Evolutionary conservation across 2,113 vertebrate genomes (phyloP), one percentile per base, ranked within the genome.

Genomic region (Dissostichus mawsoni): DNA sequence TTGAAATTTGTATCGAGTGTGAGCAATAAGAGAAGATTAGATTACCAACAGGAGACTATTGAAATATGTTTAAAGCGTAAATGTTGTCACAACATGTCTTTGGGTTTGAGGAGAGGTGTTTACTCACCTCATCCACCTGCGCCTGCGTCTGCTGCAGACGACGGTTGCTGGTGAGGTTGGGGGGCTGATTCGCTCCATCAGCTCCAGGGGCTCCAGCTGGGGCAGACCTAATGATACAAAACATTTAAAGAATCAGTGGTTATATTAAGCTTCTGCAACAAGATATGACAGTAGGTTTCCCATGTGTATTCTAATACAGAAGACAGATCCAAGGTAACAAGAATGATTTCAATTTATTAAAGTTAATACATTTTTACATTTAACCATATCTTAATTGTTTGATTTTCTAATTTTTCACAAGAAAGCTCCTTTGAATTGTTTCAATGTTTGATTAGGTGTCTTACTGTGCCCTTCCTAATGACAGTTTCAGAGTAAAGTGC

Each of bases 141-240:
- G 97, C 97, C 94, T 98, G 97, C 20, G 97, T 97, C 93, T 97
- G 97, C 91, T 98, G 97, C 93, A 97, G 94, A 83, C 96, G 90
- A 69, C 96, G 96, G 91, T 96, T 97, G 92, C 97, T 98, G 89
- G 96, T 96, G 91, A 96, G 94, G 81, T 93, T 97, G 82, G 95
- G 90, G 73, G 95, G 80, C 63, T 93, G 94, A 75, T 84, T 96
- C 78, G 90, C 94, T 94, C 94, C 93, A 20, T 95, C 96, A 80
- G 95, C 79, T 71, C 88, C 93, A 58, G 94, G 93, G 70, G 92
- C 95, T 89, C 95, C 95, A 75, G 93, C 94, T 95, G 96, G 95
- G 91, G 92, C 94, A 95, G 97, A 98, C 97, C 97, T 97, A n/a
- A 50, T 7, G 13, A 76, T 11, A 7, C 45, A 18, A 71, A 14